A percentile compares a stretch with the other conserved stretches of the same genome.
phyloP scores from a whole-genome alignment of 2,797 vertebrate species.

The Acanthiza pusilla region DNA sequence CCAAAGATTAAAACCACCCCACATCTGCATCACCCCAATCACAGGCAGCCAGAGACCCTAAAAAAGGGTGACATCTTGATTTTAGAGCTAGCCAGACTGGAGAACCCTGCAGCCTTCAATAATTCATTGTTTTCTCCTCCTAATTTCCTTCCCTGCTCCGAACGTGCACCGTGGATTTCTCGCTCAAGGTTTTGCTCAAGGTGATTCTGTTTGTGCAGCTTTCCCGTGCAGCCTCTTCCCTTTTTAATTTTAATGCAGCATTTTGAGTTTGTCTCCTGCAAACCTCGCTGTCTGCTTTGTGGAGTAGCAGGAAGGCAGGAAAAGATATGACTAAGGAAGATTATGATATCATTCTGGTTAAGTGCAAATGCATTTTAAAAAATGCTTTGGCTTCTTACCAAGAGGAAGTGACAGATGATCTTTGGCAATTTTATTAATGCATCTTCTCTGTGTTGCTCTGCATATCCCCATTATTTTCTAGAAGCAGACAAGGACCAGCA shows the following conservation, averaged over 20 bases:
- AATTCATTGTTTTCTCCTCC: constrained; percentile 47
- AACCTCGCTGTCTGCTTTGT: constrained; percentile 40
- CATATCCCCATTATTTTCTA: neutral
- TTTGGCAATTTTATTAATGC: constrained; percentile 46
- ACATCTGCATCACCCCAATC: neutral
- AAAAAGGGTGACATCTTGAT: neutral
- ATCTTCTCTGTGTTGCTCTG: constrained; percentile 12
- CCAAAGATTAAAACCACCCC: neutral
- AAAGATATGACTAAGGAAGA: constrained; percentile 61
- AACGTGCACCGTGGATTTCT: neutral
- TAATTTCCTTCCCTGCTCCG: constrained; percentile 9
- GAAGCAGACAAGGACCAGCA: neutral
- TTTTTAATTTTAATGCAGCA: constrained; percentile 52
- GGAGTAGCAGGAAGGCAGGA: constrained; percentile 52
- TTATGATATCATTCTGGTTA: constrained; percentile 60
- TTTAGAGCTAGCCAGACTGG: neutral
- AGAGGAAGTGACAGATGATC: constrained; percentile 50
- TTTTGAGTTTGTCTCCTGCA: constrained; percentile 34
- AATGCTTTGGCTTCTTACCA: constrained; percentile 42
- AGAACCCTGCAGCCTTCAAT: constrained; percentile 32
- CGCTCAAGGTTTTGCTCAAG: constrained; percentile 62
- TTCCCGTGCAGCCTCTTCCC: neutral
- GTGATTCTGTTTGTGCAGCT: constrained; percentile 29
- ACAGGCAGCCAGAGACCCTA: neutral
- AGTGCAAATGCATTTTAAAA: constrained; percentile 57